Evolutionary conservation across 1,140 invertebrate species (phyloP).

Genomic region (Drosophila nannoptera): DNA sequence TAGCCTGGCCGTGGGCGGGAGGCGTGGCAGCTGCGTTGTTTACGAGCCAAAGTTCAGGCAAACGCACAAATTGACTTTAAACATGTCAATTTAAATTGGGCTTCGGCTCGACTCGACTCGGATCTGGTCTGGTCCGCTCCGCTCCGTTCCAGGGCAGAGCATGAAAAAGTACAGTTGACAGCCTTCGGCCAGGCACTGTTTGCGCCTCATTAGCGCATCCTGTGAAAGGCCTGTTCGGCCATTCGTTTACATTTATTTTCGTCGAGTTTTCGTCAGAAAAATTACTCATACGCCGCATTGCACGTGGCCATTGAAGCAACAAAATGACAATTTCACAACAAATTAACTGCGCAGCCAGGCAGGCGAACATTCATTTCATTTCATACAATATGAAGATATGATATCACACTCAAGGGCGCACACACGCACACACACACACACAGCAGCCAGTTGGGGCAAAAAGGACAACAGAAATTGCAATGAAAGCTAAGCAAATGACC

Average conservation of each 20-base stretch:
- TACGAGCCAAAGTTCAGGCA: slow-evolving; percentile 57
- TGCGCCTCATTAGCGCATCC: slow-evolving; percentile 56
- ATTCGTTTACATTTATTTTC: slow-evolving; percentile 32
- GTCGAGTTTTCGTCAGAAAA: slow-evolving; percentile 43
- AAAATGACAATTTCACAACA: slow-evolving; percentile 77
- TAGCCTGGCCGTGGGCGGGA: not conserved
- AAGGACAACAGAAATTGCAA: slow-evolving; percentile 50
- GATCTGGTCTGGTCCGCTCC: no score
- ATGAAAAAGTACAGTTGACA: slow-evolving; percentile 14
- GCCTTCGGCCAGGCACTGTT: slow-evolving; percentile 24
- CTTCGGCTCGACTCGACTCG: no score
- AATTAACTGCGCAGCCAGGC: slow-evolving; percentile 71
- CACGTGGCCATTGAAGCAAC: slow-evolving; percentile 72
- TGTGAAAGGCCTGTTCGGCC: slow-evolving; percentile 38
- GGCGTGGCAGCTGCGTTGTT: slow-evolving; percentile 41
- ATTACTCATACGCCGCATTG: slow-evolving; percentile 76
- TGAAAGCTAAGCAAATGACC: slow-evolving; percentile 65
- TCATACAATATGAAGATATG: slow-evolving; percentile 43
- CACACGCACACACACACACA: slow-evolving; percentile 25
- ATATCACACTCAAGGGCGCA: slow-evolving; percentile 40
- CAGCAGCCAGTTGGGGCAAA: slow-evolving; percentile 11
- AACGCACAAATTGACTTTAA: slow-evolving; percentile 70
- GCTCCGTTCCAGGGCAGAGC: not conserved
- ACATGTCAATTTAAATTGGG: slow-evolving; percentile 66
- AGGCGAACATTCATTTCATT: slow-evolving; percentile 43